phyloP scores from a whole-genome alignment of 2,113 vertebrate species.

The Prolemur simus region DNA sequence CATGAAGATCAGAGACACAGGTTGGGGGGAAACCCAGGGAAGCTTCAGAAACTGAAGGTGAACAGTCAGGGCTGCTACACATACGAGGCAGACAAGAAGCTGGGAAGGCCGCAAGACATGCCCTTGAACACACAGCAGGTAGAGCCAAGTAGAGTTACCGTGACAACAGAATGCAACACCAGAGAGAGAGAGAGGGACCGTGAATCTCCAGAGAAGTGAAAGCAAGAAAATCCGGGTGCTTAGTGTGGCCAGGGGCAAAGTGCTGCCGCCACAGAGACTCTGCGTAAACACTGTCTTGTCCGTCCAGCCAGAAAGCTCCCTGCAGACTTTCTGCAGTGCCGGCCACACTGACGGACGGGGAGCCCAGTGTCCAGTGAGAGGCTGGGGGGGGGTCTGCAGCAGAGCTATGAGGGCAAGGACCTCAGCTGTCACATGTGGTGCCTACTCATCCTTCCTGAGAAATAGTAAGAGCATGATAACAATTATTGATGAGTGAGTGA shows the following conservation, averaged over 20 bases:
- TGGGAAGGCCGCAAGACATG: not conserved
- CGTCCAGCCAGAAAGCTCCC: not conserved
- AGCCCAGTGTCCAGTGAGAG: not conserved
- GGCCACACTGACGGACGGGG: too few species aligned
- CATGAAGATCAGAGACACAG: not conserved
- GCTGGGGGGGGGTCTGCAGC: fast-evolving
- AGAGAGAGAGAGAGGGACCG: not conserved
- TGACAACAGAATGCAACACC: not conserved
- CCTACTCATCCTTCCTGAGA: not conserved
- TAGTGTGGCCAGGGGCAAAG: fast-evolving
- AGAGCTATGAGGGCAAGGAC: fast-evolving
- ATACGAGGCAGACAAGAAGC: not conserved
- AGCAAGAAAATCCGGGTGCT: too few species aligned
- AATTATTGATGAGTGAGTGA: not conserved
- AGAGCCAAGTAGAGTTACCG: not conserved
- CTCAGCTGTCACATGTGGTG: not conserved
- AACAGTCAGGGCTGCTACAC: not conserved
- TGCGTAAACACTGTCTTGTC: fast-evolving
- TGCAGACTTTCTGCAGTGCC: not conserved
- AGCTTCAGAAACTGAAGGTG: not conserved
- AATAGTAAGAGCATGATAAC: too few species aligned
- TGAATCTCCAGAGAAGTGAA: not conserved
- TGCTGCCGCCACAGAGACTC: not conserved
- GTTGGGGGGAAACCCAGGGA: fast-evolving
- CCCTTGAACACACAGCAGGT: not conserved